Percentiles rank a stretch among this genome's conserved stretches.
Evolutionary conservation across 1,140 invertebrate genomes (phyloP).

Genomic region (Cotesia glomerata): DNA sequence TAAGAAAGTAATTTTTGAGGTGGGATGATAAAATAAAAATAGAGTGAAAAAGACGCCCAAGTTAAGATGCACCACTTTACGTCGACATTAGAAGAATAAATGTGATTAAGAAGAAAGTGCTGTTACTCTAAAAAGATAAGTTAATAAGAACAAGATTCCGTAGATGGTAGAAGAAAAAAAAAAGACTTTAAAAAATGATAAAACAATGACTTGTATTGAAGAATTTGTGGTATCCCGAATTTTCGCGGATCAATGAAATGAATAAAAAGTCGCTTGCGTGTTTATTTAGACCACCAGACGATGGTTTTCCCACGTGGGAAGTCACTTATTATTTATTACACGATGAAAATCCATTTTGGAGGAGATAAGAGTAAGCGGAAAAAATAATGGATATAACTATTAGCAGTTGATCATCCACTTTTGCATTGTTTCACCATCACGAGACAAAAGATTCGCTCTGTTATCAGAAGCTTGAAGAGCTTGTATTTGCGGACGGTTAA

Average conservation of each 20-base stretch:
- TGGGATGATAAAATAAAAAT: neutral
- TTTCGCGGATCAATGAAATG: neutral
- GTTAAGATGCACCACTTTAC: neutral
- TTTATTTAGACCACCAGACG: neutral
- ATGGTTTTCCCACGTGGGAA: neutral
- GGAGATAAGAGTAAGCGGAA: neutral
- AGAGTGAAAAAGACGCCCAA: neutral
- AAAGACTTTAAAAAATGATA: neutral
- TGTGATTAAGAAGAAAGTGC: slow-evolving; percentile 27
- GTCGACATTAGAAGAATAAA: slow-evolving; percentile 23
- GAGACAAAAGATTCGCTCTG: slow-evolving; percentile 12
- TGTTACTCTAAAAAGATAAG: slow-evolving; percentile 6
- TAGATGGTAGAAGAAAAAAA: neutral
- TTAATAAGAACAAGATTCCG: neutral
- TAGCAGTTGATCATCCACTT: slow-evolving; percentile 7
- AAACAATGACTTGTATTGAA: neutral
- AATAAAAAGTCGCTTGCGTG: neutral
- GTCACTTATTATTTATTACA: neutral
- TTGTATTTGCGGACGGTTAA: slow-evolving; percentile 16
- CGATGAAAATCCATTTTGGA: neutral
- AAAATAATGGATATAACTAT: neutral
- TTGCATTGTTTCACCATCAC: neutral
- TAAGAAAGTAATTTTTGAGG: neutral
- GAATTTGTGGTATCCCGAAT: neutral
- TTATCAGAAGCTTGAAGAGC: slow-evolving; percentile 13